Conservation (phyloP, 2,113 vertebrate species). For the Sporophila hypoxantha region DNA sequence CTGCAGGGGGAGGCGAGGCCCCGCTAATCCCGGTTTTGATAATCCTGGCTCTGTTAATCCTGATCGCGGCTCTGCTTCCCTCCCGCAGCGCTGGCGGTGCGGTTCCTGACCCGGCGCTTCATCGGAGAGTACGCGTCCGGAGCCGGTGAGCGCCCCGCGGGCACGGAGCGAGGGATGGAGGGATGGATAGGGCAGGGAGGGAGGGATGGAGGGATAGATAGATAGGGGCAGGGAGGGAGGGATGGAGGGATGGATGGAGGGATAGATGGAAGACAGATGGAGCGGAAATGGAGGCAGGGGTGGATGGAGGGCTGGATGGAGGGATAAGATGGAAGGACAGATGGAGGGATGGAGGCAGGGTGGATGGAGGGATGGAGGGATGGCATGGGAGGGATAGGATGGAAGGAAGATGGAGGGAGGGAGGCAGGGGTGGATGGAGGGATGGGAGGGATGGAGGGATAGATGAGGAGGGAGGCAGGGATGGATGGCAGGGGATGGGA, state of each 20-base stretch:
- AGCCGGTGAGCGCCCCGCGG: slow-evolving; percentile 67
- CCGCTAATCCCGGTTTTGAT: not conserved
- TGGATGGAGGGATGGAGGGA: too few species aligned
- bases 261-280: not conserved
- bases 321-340: too few species aligned
- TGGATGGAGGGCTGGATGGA: too few species aligned
- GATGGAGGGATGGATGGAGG: accelerated
- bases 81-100: slow-evolving; percentile 77
- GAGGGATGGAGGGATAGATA: not conserved
- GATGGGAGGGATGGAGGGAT: accelerated
- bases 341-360: too few species aligned
- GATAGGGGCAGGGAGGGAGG: too few species aligned
- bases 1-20: too few species aligned
- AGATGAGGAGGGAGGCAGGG: too few species aligned
- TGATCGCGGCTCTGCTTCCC: not conserved
- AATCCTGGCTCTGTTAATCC: not conserved
- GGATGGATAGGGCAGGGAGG: too few species aligned
- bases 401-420: too few species aligned
- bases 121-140: slow-evolving; percentile 83
- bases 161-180: accelerated
- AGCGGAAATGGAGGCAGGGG: too few species aligned
- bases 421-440: too few species aligned
- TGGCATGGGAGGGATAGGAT: accelerated
- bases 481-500: too few species aligned
- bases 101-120: slow-evolving; percentile 80